Conservation (phyloP, 1,140 invertebrate genomes). For the Hormaphis cornu region DNA sequence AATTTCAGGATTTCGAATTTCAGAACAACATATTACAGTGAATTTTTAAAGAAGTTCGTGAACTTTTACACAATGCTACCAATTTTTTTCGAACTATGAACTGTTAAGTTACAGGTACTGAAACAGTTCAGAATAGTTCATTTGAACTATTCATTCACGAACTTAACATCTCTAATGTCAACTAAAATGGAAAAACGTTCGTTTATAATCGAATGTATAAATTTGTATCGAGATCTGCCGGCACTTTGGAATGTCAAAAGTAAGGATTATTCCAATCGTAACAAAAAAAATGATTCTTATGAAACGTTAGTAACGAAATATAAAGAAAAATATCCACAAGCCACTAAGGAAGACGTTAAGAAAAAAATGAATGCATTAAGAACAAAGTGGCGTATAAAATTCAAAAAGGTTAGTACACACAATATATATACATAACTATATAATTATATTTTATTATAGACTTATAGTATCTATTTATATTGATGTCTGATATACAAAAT, state of each 20-base stretch:
- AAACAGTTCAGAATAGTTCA: too few relatives aligned
- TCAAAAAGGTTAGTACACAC: conserved; percentile 16
- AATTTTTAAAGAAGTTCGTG: too few relatives aligned
- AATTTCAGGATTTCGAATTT: too few relatives aligned
- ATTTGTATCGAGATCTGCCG: conserved; percentile 16
- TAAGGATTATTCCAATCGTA: conserved; percentile 24
- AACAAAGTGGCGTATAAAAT: conserved; percentile 27
- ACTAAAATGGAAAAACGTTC: conserved; percentile 1
- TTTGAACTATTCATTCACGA: neutral
- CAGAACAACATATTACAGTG: too few relatives aligned
- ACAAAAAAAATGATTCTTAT: conserved; percentile 34
- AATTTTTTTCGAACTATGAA: too few relatives aligned
- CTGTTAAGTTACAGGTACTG: too few relatives aligned
- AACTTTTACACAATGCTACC: too few relatives aligned
- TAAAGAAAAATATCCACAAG: conserved; percentile 33
- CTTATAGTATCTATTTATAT: too few relatives aligned
- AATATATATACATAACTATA: neutral
- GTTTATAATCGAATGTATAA: conserved; percentile 32
- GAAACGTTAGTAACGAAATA: conserved; percentile 34
- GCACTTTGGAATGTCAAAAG: conserved; percentile 30
- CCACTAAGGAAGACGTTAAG: conserved; percentile 33
- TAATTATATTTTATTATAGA: neutral
- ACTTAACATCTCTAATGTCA: neutral
- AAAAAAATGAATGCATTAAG: conserved; percentile 36
- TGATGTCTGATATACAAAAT: neutral